A percentile compares a stretch with the other conserved stretches of the same genome.
phyloP scores from a whole-genome alignment of 1,140 invertebrate species.

The Drosophila truncata region DNA sequence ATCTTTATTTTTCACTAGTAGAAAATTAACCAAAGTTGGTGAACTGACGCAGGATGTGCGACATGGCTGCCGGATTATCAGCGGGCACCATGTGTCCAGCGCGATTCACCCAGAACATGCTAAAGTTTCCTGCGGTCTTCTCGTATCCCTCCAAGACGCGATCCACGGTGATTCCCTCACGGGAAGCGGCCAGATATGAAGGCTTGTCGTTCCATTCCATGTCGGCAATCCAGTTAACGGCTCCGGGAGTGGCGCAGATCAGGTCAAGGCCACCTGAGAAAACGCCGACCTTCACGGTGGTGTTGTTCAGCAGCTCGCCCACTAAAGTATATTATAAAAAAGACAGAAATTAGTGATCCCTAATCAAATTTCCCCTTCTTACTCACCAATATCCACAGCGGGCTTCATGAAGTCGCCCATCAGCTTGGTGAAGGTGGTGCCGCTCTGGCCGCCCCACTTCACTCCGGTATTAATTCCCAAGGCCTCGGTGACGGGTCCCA shows the following conservation, averaged over 20 bases:
- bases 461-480: slow-evolving; percentile 88
- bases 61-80: slow-evolving; percentile 80
- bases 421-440: slow-evolving; percentile 88
- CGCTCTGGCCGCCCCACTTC: slow-evolving; percentile 88
- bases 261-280: slow-evolving; percentile 88
- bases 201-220: slow-evolving; percentile 88
- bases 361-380: not conserved
- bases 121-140: slow-evolving; percentile 89
- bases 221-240: slow-evolving; percentile 89
- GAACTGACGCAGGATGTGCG: slow-evolving; percentile 66
- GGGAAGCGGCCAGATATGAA: slow-evolving; percentile 86
- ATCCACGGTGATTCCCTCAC: slow-evolving; percentile 87
- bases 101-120: slow-evolving; percentile 90
- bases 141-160: slow-evolving; percentile 88
- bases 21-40: slow-evolving; percentile 64
- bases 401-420: slow-evolving; percentile 94
- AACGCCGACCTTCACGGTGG: slow-evolving; percentile 84
- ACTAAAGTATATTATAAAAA: slow-evolving; percentile 88
- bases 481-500: slow-evolving; percentile 88
- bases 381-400: slow-evolving; percentile 89
- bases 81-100: slow-evolving; percentile 88
- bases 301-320: slow-evolving; percentile 89
- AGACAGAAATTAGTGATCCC: not conserved
- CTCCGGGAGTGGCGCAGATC: slow-evolving; percentile 90
- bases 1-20: too few species aligned